These are phyloP conservation scores for Anastrepha obliqua DNA, from an alignment of 1,140 invertebrate species.

Conservation along the genomic window DNA sequence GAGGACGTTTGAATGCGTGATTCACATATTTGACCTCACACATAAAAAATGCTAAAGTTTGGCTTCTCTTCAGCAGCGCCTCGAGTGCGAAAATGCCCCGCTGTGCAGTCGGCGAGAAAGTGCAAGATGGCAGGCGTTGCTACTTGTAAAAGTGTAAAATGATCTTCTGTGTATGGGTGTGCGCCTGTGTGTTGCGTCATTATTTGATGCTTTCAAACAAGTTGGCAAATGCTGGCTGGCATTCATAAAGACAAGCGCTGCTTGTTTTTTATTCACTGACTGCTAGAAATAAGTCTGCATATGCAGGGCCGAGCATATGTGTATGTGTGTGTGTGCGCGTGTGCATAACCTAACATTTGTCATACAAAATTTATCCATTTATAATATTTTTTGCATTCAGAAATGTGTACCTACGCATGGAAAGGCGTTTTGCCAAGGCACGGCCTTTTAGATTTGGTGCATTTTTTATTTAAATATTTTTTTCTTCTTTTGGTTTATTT, in stretches of 20 bases:
- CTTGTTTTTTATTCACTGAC: neutral
- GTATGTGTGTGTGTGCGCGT: neutral
- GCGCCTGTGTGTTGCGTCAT: neutral
- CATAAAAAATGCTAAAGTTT: neutral
- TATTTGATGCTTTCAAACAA: conserved; percentile 2
- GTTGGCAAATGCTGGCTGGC: neutral
- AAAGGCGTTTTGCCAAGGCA: too few species aligned
- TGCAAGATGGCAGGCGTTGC: neutral
- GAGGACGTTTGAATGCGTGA: neutral
- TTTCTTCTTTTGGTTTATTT: neutral
- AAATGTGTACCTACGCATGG: too few species aligned
- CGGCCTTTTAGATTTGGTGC: too few species aligned
- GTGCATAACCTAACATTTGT: too few species aligned
- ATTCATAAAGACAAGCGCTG: neutral
- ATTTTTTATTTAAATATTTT: too few species aligned
- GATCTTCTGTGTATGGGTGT: neutral
- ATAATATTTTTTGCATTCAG: too few species aligned
- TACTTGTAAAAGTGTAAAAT: too few species aligned
- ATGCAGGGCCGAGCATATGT: neutral
- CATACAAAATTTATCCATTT: too few species aligned
- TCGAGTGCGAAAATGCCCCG: neutral
- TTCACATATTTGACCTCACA: neutral
- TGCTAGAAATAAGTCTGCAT: neutral
- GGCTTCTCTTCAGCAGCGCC: neutral
- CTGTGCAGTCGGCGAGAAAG: neutral